phyloP scores from a whole-genome alignment of 1,140 invertebrate species.

The Myzus persicae region DNA sequence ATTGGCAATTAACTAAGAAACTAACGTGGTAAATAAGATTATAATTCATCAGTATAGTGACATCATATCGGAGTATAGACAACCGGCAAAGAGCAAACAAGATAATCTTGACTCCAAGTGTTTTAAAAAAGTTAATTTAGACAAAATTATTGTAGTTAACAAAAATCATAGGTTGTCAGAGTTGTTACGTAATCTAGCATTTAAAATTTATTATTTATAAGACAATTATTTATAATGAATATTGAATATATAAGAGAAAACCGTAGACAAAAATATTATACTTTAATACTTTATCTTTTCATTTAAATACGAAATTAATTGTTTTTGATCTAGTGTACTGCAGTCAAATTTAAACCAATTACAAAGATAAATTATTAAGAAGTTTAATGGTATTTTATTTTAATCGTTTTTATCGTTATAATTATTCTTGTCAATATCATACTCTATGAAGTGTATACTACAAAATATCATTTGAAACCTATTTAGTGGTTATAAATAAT shows the following conservation, averaged over 20 bases:
- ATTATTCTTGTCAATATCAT: neutral
- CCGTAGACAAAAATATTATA: neutral
- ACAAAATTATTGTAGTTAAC: constrained; percentile 9
- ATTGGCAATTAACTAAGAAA: neutral
- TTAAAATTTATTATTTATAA: neutral
- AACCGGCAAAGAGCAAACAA: constrained; percentile 5
- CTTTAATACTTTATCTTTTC: neutral
- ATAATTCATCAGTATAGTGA: neutral
- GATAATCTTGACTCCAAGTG: neutral
- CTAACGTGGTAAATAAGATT: neutral
- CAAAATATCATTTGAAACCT: neutral
- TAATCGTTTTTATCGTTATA: constrained; percentile 12
- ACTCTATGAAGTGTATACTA: neutral
- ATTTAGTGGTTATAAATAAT: neutral
- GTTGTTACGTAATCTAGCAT: neutral
- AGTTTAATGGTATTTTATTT: neutral
- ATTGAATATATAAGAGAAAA: neutral
- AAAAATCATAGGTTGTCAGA: neutral
- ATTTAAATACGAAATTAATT: neutral
- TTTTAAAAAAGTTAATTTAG: neutral
- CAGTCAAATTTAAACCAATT: neutral
- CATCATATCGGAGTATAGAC: neutral
- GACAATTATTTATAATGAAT: constrained; percentile 36
- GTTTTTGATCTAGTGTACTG: neutral
- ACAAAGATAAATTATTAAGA: constrained; percentile 4